Percentiles rank a stretch among this genome's conserved stretches.
Evolutionary conservation across 2,888 invertebrate species (phyloP).

Genomic region (Eustalomyia histrio): DNA sequence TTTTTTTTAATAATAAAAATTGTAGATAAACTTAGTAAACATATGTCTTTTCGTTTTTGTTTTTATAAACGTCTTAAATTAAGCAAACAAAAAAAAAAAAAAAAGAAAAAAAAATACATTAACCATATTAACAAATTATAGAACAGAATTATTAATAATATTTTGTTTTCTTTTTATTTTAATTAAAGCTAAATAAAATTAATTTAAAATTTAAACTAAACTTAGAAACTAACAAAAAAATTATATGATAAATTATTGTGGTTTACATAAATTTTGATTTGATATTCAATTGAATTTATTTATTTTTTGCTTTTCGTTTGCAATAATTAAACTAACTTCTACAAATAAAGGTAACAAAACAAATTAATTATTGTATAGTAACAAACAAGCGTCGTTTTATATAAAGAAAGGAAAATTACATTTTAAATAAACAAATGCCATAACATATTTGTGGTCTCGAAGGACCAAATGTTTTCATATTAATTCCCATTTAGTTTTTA

Average conservation of each 20-base stretch:
- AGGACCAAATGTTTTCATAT: slow-evolving; percentile 17
- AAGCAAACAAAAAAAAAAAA: neutral
- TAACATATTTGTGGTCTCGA: slow-evolving; percentile 14
- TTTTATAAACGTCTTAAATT: slow-evolving; percentile 3
- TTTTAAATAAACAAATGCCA: slow-evolving; percentile 55
- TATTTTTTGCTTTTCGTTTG: slow-evolving; percentile 3
- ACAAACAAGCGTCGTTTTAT: slow-evolving; percentile 41
- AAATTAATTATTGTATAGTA: slow-evolving; percentile 43
- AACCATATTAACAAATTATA: slow-evolving; percentile 27
- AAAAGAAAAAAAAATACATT: slow-evolving; percentile 43
- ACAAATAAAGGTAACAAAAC: slow-evolving; percentile 57
- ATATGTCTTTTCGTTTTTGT: neutral
- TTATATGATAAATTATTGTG: slow-evolving; percentile 12
- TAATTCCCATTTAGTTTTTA: slow-evolving; percentile 1
- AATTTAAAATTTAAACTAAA: slow-evolving; percentile 40
- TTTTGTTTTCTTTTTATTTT: neutral
- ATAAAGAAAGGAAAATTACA: slow-evolving; percentile 10
- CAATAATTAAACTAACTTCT: slow-evolving; percentile 45
- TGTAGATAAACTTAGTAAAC: neutral
- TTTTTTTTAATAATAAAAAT: slow-evolving; percentile 38
- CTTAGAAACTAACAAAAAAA: slow-evolving; percentile 17
- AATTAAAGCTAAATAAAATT: slow-evolving; percentile 50
- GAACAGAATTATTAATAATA: slow-evolving; percentile 14
- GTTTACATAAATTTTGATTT: slow-evolving; percentile 33
- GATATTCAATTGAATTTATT: slow-evolving; percentile 2